Conservation (phyloP, 2,113 vertebrate species). For the Ornithorhynchus anatinus region DNA sequence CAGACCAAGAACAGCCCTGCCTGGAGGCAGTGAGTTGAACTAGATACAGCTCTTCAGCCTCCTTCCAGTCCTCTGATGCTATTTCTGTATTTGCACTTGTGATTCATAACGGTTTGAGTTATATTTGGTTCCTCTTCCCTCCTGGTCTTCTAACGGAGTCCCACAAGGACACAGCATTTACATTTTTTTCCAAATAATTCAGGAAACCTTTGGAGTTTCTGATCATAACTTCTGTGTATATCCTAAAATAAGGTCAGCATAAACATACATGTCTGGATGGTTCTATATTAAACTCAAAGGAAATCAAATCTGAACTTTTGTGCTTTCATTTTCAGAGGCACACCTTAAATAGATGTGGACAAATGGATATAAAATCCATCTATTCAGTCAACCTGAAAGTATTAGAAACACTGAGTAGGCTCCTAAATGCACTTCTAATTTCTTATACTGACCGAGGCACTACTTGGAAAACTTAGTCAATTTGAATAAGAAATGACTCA, state of each 20-base stretch:
- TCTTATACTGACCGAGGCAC: too few species aligned
- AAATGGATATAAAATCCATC: not conserved
- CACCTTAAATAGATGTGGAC: not conserved
- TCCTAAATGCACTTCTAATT: too few species aligned
- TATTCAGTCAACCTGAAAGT: not conserved
- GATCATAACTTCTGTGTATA: not conserved
- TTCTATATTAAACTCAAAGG: not conserved
- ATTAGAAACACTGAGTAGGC: too few species aligned
- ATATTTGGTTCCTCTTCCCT: not conserved
- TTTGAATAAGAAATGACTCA: too few species aligned
- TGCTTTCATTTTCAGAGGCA: not conserved
- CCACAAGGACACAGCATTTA: constrained; percentile 30
- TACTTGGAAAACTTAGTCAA: too few species aligned
- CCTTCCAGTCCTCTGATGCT: not conserved
- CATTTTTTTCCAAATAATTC: constrained; percentile 12
- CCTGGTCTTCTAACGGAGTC: not conserved
- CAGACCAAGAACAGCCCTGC: not conserved
- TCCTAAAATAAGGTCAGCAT: constrained; percentile 15
- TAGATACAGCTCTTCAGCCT: too few species aligned
- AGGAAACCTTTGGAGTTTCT: not conserved
- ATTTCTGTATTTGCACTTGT: not conserved
- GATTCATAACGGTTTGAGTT: not conserved
- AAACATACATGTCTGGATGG: not conserved
- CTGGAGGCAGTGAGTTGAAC: not conserved
- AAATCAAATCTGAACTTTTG: not conserved